Percentiles rank a stretch among this genome's conserved stretches.
Evolutionary conservation across 2,113 vertebrate species (phyloP).

Genomic region (Gnathonemus echidnorhynchus): DNA sequence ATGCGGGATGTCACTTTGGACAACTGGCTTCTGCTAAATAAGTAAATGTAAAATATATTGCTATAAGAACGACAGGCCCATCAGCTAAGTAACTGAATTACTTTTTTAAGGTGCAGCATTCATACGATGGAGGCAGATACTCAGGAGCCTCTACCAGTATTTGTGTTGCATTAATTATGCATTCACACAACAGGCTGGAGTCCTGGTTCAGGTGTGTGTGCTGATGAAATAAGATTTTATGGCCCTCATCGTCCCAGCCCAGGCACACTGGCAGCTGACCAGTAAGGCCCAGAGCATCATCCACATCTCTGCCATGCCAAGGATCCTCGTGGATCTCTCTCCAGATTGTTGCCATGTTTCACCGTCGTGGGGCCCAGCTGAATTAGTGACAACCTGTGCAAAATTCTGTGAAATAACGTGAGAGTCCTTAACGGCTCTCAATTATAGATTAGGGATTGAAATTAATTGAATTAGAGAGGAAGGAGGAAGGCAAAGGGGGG

Average conservation of each 20-base stretch:
- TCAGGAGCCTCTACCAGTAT: neutral
- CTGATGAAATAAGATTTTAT: neutral
- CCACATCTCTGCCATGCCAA: neutral
- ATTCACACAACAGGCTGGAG: neutral
- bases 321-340: neutral
- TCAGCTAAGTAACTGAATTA: neutral
- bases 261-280: neutral
- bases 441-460: neutral
- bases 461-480: conserved; percentile 6
- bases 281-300: neutral
- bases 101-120: neutral
- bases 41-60: neutral
- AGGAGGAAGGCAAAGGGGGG: neutral
- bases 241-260: neutral
- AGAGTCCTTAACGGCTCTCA: neutral
- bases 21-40: neutral
- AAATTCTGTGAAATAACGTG: neutral
- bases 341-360: neutral
- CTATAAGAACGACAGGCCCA: neutral
- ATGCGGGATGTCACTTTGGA: neutral
- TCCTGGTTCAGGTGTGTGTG: neutral
- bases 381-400: neutral
- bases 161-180: neutral
- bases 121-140: neutral
- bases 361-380: neutral